Percentiles rank a stretch among this genome's conserved stretches.
Conservation (phyloP, 2,113 vertebrate genomes). For the Proteles cristata region DNA sequence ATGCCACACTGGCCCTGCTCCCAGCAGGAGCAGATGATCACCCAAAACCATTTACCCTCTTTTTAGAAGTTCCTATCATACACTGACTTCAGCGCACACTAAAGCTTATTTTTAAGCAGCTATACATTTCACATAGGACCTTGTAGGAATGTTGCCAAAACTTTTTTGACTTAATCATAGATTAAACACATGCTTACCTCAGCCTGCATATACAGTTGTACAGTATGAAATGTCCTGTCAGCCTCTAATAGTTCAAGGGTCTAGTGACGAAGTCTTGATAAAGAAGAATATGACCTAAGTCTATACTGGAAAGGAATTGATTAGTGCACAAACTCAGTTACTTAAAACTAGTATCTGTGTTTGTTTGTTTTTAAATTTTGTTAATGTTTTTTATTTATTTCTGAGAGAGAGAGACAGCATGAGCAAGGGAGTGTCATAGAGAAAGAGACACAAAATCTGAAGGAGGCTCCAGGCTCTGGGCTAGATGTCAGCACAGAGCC, state of each 20-base stretch:
- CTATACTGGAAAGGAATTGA: neutral
- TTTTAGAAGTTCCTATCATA: neutral
- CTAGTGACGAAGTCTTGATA: neutral
- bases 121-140: neutral
- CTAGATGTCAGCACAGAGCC: too few relatives aligned
- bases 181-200: neutral
- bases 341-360: neutral
- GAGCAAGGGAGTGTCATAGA: too few relatives aligned
- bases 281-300: neutral
- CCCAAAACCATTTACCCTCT: neutral
- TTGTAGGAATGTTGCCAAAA: neutral
- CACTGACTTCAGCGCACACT: neutral
- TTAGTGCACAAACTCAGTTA: neutral
- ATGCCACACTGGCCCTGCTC: neutral
- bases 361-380: neutral
- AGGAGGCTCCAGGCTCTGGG: too few relatives aligned
- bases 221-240: neutral
- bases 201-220: neutral
- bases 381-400: too few relatives aligned
- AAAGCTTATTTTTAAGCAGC: neutral
- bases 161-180: neutral
- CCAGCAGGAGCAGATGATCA: neutral
- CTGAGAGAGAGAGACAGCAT: too few relatives aligned
- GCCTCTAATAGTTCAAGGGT: neutral
- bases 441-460: too few relatives aligned